phyloP scores from a whole-genome alignment of 2,797 vertebrate species.

The Phrynocephalus guinanensis region DNA sequence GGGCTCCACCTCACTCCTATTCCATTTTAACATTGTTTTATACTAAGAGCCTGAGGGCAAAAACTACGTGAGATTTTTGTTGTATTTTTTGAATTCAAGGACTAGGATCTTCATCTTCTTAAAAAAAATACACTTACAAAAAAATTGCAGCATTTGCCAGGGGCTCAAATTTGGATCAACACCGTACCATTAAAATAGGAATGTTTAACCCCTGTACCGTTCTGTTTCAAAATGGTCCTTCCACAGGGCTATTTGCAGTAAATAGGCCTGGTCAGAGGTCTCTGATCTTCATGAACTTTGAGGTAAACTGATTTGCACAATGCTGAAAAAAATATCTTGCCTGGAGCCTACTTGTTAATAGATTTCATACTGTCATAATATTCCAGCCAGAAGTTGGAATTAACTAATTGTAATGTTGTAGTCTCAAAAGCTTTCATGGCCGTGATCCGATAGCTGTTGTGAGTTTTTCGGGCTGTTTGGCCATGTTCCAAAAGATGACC shows the following conservation, averaged over 20 bases:
- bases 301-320: background rate
- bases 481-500: too few species aligned
- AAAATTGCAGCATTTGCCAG: background rate
- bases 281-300: background rate
- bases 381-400: too few species aligned
- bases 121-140: background rate
- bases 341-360: too few species aligned
- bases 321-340: background rate
- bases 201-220: background rate
- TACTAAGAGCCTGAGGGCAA: background rate
- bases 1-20: background rate
- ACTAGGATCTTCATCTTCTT: too few species aligned
- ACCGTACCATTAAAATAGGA: background rate
- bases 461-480: too few species aligned
- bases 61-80: background rate
- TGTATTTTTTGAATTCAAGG: background rate
- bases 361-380: too few species aligned
- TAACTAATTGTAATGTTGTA: too few species aligned
- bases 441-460: too few species aligned
- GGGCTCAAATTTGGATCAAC: background rate
- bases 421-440: too few species aligned
- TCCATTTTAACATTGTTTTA: slow-evolving; percentile 14
- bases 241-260: background rate
- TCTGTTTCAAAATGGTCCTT: background rate
- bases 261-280: background rate